Conservation (phyloP, 1,140 invertebrate genomes). For the Drosophila orena region DNA sequence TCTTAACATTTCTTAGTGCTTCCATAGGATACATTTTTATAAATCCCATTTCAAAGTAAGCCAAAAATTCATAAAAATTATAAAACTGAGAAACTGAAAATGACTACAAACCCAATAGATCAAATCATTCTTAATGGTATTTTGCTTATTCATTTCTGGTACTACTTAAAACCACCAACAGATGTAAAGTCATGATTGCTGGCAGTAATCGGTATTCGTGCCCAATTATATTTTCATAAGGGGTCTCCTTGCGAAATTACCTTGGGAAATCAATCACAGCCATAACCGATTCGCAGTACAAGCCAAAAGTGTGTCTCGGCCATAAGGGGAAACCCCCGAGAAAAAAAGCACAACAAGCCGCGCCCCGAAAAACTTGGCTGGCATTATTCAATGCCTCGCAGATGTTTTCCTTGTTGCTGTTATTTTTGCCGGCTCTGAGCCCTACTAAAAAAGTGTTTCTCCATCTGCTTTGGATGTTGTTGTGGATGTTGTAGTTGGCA, state of each 20-base stretch:
- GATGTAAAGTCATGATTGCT: too few relatives aligned
- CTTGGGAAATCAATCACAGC: constrained; percentile 15
- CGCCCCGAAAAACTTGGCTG: constrained; percentile 61
- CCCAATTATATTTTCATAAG: neutral
- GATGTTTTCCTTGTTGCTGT: constrained; percentile 55
- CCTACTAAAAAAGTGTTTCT: constrained; percentile 47
- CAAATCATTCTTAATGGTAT: too few relatives aligned
- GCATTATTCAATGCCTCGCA: constrained; percentile 69
- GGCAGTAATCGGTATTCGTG: too few relatives aligned
- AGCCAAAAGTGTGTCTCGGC: constrained; percentile 19
- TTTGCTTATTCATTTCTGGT: too few relatives aligned
- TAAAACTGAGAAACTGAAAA: too few relatives aligned
- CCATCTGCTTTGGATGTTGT: constrained; percentile 38
- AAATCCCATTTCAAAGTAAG: too few relatives aligned
- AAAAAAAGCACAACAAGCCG: constrained; percentile 39
- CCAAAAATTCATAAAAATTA: too few relatives aligned
- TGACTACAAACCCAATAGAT: too few relatives aligned
- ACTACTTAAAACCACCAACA: too few relatives aligned
- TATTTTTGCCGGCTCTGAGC: constrained; percentile 70
- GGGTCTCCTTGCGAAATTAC: neutral
- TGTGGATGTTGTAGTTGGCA: constrained; percentile 63
- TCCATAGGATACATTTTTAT: too few relatives aligned
- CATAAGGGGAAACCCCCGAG: constrained; percentile 19
- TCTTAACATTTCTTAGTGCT: too few relatives aligned
- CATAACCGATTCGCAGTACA: neutral